phyloP scores from a whole-genome alignment of 2,113 vertebrate species.

The Ammospiza caudacuta region DNA sequence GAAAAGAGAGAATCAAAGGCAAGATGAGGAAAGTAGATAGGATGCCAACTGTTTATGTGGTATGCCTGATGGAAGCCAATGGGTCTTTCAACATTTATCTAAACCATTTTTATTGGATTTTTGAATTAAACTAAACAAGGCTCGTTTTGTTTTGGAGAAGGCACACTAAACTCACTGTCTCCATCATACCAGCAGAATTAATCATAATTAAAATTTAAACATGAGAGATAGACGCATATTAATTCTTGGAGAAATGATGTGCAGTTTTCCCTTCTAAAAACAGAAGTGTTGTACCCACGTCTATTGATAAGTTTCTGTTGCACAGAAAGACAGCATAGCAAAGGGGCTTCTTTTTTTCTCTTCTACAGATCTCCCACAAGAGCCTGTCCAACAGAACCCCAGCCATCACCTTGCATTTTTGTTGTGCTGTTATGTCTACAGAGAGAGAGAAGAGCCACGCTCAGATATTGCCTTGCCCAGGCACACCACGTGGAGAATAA shows the following conservation, averaged over 20 bases:
- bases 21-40: constrained; percentile 55
- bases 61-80: not conserved
- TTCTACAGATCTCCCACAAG: not conserved
- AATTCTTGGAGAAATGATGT: not conserved
- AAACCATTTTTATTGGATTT: constrained; percentile 41
- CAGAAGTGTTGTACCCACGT: rapidly evolving
- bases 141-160: not conserved
- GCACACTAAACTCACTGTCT: not conserved
- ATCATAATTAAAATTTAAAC: constrained; percentile 22
- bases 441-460: not conserved
- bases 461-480: constrained; percentile 2
- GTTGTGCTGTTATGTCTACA: not conserved
- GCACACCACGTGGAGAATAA: constrained; percentile 11
- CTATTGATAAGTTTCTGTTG: not conserved
- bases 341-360: not conserved
- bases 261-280: constrained; percentile 22
- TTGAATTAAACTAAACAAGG: constrained; percentile 39
- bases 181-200: constrained; percentile 50
- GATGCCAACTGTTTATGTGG: constrained; percentile 43
- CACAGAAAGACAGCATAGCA: not conserved
- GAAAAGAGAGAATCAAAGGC: constrained; percentile 46
- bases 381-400: not conserved
- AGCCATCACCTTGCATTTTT: not conserved
- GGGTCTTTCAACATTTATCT: not conserved
- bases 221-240: not conserved